phyloP scores from a whole-genome alignment of 2,113 vertebrate genomes.

The Zosterops hypoxanthus region DNA sequence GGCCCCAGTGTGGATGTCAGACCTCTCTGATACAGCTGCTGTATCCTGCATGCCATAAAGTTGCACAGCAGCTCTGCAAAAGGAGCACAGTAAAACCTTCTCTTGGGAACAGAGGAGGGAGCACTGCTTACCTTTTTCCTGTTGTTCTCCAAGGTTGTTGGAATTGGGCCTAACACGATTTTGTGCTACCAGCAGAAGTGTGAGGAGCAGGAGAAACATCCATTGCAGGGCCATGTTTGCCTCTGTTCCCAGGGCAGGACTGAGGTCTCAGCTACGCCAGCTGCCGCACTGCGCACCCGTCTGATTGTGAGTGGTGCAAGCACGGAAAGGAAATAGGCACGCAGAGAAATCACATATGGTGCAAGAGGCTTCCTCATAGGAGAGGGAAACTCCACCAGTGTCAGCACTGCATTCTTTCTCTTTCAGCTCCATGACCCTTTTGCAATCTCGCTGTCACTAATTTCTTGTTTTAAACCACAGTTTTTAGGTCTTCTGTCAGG shows the following conservation, averaged over 20 bases:
- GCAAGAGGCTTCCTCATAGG: conserved; percentile 55
- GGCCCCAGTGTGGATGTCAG: accelerated
- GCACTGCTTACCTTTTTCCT: neutral
- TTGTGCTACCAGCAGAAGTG: neutral
- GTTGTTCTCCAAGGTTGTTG: accelerated
- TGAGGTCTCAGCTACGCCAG: neutral
- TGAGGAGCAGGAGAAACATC: neutral
- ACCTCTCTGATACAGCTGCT: neutral
- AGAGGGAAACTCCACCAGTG: neutral
- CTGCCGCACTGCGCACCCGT: neutral
- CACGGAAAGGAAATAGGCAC: conserved; percentile 5
- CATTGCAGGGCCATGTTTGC: neutral
- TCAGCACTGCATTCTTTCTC: neutral
- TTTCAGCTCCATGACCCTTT: neutral
- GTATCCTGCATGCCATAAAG: accelerated
- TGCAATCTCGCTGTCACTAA: neutral
- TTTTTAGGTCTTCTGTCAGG: neutral
- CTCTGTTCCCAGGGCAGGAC: neutral
- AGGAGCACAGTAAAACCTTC: neutral
- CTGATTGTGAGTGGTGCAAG: neutral
- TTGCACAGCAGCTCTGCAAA: neutral
- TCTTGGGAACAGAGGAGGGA: neutral
- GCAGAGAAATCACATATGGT: neutral
- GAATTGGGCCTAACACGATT: accelerated
- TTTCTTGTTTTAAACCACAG: neutral